Percentiles rank a stretch among this genome's conserved stretches.
These are phyloP conservation scores for Anhinga rufa DNA, from an alignment of 2,113 vertebrate genomes.

Conservation along the genomic window DNA sequence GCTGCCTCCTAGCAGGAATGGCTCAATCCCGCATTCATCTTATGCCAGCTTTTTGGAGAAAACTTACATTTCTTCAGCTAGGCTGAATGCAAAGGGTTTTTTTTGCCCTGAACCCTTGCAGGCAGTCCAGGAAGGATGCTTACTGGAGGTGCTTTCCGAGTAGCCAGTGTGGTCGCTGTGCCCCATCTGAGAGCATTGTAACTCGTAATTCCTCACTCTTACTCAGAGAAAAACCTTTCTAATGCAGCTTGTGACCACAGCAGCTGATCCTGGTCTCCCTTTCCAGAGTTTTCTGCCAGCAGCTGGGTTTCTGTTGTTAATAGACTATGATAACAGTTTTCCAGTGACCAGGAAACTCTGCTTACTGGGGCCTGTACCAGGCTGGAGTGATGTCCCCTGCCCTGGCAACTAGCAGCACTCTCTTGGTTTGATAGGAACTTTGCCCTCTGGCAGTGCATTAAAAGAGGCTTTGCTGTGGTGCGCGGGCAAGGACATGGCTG, in stretches of 20 bases:
- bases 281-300: background rate
- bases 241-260: fast-evolving
- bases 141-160: background rate
- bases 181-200: background rate
- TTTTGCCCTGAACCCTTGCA: background rate
- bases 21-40: background rate
- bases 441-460: background rate
- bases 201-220: background rate
- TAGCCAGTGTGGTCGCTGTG: fast-evolving
- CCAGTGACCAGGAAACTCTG: background rate
- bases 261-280: background rate
- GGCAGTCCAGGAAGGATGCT: background rate
- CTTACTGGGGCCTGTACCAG: background rate
- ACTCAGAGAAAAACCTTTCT: background rate
- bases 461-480: background rate
- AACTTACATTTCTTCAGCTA: background rate
- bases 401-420: background rate
- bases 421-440: background rate
- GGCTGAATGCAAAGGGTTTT: background rate
- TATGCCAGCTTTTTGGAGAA: background rate
- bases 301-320: background rate
- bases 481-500: background rate
- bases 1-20: background rate
- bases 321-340: background rate
- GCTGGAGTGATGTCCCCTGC: background rate